These are phyloP conservation scores for Pentalonia nigronervosa DNA, from an alignment of 1,140 invertebrate species.

Conservation along the genomic window DNA sequence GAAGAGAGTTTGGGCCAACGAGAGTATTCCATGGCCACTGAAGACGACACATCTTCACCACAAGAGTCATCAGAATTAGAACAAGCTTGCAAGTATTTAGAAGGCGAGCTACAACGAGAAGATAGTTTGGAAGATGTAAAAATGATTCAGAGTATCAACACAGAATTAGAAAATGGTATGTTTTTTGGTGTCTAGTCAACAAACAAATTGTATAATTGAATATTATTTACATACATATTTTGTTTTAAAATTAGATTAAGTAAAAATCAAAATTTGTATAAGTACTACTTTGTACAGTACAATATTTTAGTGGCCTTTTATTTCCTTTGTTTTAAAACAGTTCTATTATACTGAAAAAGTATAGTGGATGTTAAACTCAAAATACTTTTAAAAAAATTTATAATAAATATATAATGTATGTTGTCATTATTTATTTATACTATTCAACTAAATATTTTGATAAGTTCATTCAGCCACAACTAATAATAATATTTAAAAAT, in stretches of 20 bases:
- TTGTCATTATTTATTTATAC: not conserved
- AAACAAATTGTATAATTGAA: not conserved
- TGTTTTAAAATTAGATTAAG: not conserved
- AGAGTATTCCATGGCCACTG: not conserved
- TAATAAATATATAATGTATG: not conserved
- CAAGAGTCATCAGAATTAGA: slow-evolving; percentile 49
- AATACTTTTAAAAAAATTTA: not conserved
- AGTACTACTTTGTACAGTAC: not conserved
- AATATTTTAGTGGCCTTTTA: not conserved
- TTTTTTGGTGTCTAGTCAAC: slow-evolving; percentile 20
- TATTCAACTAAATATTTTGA: not conserved
- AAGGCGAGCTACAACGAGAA: slow-evolving; percentile 35
- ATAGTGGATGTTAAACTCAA: not conserved
- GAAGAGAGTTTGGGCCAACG: slow-evolving; percentile 53
- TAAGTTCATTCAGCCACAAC: not conserved
- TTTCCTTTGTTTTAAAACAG: not conserved
- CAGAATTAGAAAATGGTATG: slow-evolving; percentile 52
- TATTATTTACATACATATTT: not conserved
- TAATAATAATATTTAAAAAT: not conserved
- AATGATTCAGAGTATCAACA: slow-evolving; percentile 2
- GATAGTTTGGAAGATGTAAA: slow-evolving; percentile 23
- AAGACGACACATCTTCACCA: slow-evolving; percentile 38
- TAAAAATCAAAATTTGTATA: slow-evolving; percentile 19
- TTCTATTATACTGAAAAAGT: not conserved
- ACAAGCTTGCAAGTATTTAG: slow-evolving; percentile 50